Evolutionary conservation across 1,140 invertebrate species (phyloP), one percentile per base, ranked within the genome.

Genomic region (Drosophila pandora): DNA sequence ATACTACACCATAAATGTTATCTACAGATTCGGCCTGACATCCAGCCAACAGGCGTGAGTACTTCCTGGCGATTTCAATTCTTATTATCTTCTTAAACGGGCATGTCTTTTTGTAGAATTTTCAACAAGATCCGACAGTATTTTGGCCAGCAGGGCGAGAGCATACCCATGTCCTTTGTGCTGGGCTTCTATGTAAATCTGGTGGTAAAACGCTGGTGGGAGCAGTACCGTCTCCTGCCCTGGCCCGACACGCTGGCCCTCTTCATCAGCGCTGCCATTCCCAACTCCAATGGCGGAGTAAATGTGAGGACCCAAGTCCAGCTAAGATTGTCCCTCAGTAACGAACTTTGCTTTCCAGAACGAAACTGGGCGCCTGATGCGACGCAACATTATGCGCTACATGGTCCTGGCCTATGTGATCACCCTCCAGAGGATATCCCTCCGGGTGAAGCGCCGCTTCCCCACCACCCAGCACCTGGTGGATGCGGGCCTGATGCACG

Each of bases 111-210:
- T 5, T 7, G 0, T 59, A 97, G 96, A 88, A 93, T 95, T 81
- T 97, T 97, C 91, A 95, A 96, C 90, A 96, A 94, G 92, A 94
- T 97, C 32, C 94, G 95, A 30, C 93, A 94, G 60, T 97, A 97
- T 92, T 97, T 96, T 89, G 94, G 95, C 5, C 95, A 95, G 76
- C 96, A 96, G 84, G 95, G 94, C 80, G 96, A 97, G 80, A 96
- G 95, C 39, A 96, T 97, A 91, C 96, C 96, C 13, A 97, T 98
- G 95, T 97, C 97, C 9, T 98, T 98, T 93, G 97, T 98, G 10
- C 94, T 98, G 56, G 97, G 97, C 71, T 98, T 98, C 93, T 98
- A 98, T 92, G 97, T 98, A 41, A 96, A 95, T 73, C 93, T 98
- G 64, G 96, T 98, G 23, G 97, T 98, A 52, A 96, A 96, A 81